These are phyloP conservation scores for Stenolophus ochropezus DNA, from an alignment of 2,888 invertebrate species.

Conservation along the genomic window DNA sequence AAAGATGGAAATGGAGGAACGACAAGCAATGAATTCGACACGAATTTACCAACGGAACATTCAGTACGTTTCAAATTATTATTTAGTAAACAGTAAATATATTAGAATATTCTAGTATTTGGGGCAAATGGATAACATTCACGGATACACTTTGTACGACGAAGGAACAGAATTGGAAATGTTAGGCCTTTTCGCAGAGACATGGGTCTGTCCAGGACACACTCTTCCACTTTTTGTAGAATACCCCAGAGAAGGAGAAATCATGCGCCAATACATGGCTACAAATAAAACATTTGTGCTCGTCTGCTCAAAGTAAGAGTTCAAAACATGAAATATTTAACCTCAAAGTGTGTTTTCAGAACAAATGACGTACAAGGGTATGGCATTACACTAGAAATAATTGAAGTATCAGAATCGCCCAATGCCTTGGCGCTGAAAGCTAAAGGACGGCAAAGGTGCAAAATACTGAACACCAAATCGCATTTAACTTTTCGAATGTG, in stretches of 20 bases:
- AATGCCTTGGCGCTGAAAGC: conserved; percentile 79
- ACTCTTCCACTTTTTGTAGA: conserved; percentile 83
- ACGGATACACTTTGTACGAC: conserved; percentile 71
- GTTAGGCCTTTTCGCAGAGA: conserved; percentile 70
- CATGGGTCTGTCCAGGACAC: conserved; percentile 86
- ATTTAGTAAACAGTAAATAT: conserved; percentile 26
- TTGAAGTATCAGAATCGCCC: conserved; percentile 79
- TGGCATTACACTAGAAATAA: conserved; percentile 82
- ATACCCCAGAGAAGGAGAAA: conserved; percentile 75
- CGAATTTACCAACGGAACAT: conserved; percentile 71
- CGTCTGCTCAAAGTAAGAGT: conserved; percentile 74
- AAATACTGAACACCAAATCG: conserved; percentile 73
- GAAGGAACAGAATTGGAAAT: conserved; percentile 69
- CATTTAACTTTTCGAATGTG: conserved; percentile 71
- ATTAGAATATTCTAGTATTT: conserved; percentile 69
- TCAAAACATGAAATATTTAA: no score
- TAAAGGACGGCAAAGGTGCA: conserved; percentile 85
- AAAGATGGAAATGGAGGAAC: conserved; percentile 29
- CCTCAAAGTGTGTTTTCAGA: no score
- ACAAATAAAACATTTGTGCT: conserved; percentile 81
- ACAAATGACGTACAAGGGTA: conserved; percentile 64
- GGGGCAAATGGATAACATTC: conserved; percentile 70
- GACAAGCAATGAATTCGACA: conserved; percentile 67
- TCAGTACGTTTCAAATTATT: conserved; percentile 65
- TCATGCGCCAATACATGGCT: conserved; percentile 77